Evolutionary conservation across 2,797 vertebrate genomes (phyloP), one percentile per base, ranked within the genome.

Genomic region (Malurus splendens): DNA sequence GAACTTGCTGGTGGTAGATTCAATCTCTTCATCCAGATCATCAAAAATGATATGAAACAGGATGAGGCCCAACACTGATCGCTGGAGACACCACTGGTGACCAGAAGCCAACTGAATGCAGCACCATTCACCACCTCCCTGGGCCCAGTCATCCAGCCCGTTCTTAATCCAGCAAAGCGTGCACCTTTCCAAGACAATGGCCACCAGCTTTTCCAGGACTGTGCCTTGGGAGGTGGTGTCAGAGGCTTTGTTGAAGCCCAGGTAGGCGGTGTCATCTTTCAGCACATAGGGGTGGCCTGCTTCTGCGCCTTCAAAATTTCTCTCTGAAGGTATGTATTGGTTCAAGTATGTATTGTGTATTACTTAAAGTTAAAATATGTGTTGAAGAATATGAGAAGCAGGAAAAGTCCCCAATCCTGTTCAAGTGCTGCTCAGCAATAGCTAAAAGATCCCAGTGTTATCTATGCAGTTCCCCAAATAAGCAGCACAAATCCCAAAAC

Each of bases 211-310:
- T 52, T 36, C 10, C 41, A 36, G 24, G 47, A 52, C 7, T 9
- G 0, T 42, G 15, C 41, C 5, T 2, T 0, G 0, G 54, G 22
- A n/a, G 39, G 11, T 0, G 0, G 12, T 36, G 33, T 36, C 47
- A 36, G 23, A 23, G 13, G 33, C 15, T 41, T 79, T 59, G 33
- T 2, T 39, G 11, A n/a, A 36, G 33, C 59, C 33, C 15, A 19
- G 25, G 18, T 52, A n/a, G 60, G 27, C 18, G 27, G 7, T 9
- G 20, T 47, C 1, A 1, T 28, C 44, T 75, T 68, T 39, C 39
- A 74, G 44, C 19, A 32, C 5, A 8, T 7, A 11, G 27, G 17
- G 8, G 9, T 55, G 8, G 12, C 44, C 38, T 56, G 14, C 19
- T 45, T 32, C 8, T 75, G 20, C 0, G 1, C 24, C 44, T 33